These are phyloP conservation scores for Trichogramma dendrolimi DNA, from an alignment of 2,888 invertebrate genomes.

Conservation along the genomic window DNA sequence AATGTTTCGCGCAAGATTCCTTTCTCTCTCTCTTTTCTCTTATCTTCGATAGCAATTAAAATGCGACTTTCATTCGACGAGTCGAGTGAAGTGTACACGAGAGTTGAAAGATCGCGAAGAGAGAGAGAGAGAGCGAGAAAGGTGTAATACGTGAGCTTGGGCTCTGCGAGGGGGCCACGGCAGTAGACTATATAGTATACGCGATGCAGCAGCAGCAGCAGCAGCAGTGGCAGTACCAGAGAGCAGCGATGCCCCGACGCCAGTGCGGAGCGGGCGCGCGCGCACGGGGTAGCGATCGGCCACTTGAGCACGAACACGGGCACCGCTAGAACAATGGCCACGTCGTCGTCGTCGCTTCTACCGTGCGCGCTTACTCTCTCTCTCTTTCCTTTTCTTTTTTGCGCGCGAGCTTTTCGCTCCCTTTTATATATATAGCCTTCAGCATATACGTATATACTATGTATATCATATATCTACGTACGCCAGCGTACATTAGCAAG, in stretches of 20 bases:
- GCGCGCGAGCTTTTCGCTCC: slow-evolving; percentile 3
- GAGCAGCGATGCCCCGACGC: not conserved
- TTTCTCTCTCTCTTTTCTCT: too few relatives aligned
- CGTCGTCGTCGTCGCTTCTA: slow-evolving; percentile 8
- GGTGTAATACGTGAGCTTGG: too few relatives aligned
- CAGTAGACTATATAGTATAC: too few relatives aligned
- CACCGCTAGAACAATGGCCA: slow-evolving; percentile 48
- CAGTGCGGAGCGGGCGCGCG: slow-evolving; percentile 16
- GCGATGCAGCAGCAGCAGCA: too few relatives aligned
- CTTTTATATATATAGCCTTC: too few relatives aligned
- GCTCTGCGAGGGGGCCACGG: too few relatives aligned
- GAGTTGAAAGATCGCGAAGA: not conserved
- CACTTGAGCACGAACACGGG: slow-evolving; percentile 52
- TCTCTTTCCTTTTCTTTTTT: slow-evolving; percentile 31
- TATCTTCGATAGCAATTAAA: too few relatives aligned
- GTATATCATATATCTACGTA: not conserved
- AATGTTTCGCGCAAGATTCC: too few relatives aligned
- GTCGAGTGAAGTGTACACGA: too few relatives aligned
- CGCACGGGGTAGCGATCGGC: slow-evolving; percentile 44
- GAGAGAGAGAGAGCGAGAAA: not conserved
- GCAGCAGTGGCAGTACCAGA: too few relatives aligned
- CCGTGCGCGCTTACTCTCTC: slow-evolving; percentile 31
- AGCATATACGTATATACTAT: not conserved
- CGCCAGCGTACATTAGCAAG: too few relatives aligned
- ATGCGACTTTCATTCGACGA: too few relatives aligned